Evolutionary conservation across 1,140 invertebrate genomes (phyloP), one percentile per base, ranked within the genome.

Genomic region (Saccostrea cuccullata): DNA sequence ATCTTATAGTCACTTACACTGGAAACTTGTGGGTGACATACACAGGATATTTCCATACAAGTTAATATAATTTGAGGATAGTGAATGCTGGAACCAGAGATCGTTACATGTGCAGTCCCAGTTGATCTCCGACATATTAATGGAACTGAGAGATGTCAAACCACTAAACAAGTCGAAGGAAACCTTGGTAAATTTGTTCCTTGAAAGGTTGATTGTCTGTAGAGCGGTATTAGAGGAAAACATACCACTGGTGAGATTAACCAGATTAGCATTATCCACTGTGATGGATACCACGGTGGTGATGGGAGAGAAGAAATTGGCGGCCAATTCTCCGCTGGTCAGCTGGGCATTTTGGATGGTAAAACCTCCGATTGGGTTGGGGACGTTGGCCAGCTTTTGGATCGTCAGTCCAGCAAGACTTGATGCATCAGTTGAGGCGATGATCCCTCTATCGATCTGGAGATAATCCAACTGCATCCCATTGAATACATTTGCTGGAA

Each of bases 31-130:
- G 9, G 88, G 88, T 23, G 86, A 56, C 17, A 20, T 47, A 64
- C 88, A 89, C n/a, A 83, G 55, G n/a, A 82, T 30, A 15, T 86
- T 85, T 13, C 85, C 86, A 55, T 83, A 40, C 47, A 87, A 26
- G 11, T 60, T 36, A 9, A 87, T 84, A 23, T 55, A 73, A 58
- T 86, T 85, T 23, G 60, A 55, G 5, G 82, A 83, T 5, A 85
- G 82, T 23, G 47, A 73, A 30, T 67, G 86, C 23, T 70, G 58
- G 56, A 89, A 55, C 83, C 88, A 87, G 12, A 89, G 55, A 20
- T 85, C 77, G 2, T 82, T 85, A 36, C 88, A 89, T 9, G 88
- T 85, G 23, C 88, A 89, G 11, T 87, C 86, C 88, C 88, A 89
- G 15, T 23, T 15, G n/a, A 67, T 87, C 15, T 70, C 60, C 55